A percentile compares a stretch with the other conserved stretches of the same genome.
phyloP scores from a whole-genome alignment of 2,888 invertebrate genomes.

The Heterodera filipjevi region DNA sequence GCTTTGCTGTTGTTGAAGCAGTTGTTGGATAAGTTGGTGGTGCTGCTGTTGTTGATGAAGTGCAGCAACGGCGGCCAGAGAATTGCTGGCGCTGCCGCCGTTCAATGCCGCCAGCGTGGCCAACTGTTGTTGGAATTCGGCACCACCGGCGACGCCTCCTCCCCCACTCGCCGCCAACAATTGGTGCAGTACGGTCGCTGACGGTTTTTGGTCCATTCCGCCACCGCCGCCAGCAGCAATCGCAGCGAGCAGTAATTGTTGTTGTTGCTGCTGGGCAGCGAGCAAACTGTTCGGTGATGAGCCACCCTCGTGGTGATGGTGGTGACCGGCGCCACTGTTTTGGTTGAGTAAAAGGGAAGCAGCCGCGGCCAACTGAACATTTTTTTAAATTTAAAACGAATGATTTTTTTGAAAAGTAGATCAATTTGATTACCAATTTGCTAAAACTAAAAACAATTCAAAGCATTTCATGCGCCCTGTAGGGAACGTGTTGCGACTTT shows the following conservation, averaged over 20 bases:
- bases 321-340: neutral
- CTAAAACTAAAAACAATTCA: no score
- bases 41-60: neutral
- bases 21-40: neutral
- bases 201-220: neutral
- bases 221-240: conserved; percentile 19
- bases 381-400: no score
- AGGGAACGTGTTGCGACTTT: no score
- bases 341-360: conserved; percentile 17
- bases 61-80: neutral
- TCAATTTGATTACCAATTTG: no score
- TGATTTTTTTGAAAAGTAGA: no score
- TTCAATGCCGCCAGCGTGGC: conserved; percentile 1
- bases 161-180: neutral
- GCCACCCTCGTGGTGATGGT: neutral
- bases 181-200: conserved; percentile 17
- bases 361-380: conserved; percentile 16
- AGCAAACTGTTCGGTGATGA: conserved; percentile 22
- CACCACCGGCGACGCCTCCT: conserved; percentile 1
- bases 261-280: conserved; percentile 30
- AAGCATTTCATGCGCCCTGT: no score
- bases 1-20: neutral
- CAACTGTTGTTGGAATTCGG: conserved; percentile 28
- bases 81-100: neutral
- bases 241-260: conserved; percentile 25